Evolutionary conservation across 2,797 vertebrate species (phyloP).

Genomic region (Poliocrania exsul): DNA sequence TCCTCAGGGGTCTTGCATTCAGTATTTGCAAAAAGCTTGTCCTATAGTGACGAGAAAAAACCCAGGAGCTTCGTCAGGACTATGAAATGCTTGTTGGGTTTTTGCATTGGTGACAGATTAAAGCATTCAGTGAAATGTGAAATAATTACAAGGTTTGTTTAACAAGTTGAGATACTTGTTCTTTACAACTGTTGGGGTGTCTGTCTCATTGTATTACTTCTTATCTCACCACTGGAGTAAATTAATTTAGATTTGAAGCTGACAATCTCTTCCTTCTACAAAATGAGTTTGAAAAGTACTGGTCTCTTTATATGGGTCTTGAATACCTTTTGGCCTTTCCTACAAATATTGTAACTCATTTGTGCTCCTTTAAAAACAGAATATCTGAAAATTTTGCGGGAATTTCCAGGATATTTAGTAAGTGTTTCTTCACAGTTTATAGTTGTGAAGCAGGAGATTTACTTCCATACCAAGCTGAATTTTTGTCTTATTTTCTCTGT

Average conservation of each 20-base stretch:
- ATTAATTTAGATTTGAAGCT: neutral
- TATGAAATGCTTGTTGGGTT: conserved; percentile 54
- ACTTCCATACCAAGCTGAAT: neutral
- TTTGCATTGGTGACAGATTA: conserved; percentile 63
- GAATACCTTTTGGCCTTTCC: neutral
- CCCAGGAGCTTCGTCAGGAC: conserved; percentile 55
- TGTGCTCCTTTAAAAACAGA: neutral
- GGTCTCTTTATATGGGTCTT: neutral
- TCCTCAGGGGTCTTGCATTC: conserved; percentile 76
- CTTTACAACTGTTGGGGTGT: neutral
- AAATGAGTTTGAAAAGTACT: neutral
- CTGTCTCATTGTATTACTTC: neutral
- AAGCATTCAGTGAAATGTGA: conserved; percentile 53
- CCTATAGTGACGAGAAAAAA: conserved; percentile 62
- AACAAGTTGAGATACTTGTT: conserved; percentile 35
- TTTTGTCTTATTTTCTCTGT: conserved; percentile 31
- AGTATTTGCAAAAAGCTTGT: conserved; percentile 71
- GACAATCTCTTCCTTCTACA: neutral
- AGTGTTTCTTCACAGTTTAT: conserved; percentile 38
- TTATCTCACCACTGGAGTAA: neutral
- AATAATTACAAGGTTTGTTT: conserved; percentile 69
- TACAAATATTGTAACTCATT: neutral
- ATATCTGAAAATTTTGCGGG: neutral
- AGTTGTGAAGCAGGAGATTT: neutral
- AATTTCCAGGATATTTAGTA: neutral